phyloP scores from a whole-genome alignment of 2,797 vertebrate genomes.

The Bovichtus variegatus region DNA sequence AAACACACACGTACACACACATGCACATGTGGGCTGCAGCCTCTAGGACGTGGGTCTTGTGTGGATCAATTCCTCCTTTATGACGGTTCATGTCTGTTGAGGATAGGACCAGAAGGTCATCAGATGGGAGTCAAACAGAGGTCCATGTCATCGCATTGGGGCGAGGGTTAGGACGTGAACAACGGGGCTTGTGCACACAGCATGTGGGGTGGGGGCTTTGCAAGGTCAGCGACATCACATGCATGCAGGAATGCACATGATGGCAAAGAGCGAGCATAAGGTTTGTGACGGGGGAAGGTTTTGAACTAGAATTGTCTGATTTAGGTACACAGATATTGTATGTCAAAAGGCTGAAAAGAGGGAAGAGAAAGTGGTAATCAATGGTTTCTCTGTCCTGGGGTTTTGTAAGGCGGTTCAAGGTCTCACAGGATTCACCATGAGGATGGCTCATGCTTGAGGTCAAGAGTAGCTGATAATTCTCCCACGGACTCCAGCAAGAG shows the following conservation, averaged over 20 bases:
- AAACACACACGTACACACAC: constrained; percentile 37
- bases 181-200: constrained; percentile 58
- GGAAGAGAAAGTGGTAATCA: constrained; percentile 69
- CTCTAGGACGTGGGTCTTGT: constrained; percentile 61
- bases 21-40: constrained; percentile 31
- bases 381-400: constrained; percentile 80
- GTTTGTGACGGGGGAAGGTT: constrained; percentile 47
- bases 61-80: constrained; percentile 86
- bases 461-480: constrained; percentile 71
- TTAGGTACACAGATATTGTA: constrained; percentile 58
- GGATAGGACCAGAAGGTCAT: constrained; percentile 83
- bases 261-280: constrained; percentile 25
- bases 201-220: constrained; percentile 32
- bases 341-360: constrained; percentile 55
- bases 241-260: constrained; percentile 67
- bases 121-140: constrained; percentile 80
- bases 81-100: constrained; percentile 75
- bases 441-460: constrained; percentile 78
- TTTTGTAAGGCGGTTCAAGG: constrained; percentile 70
- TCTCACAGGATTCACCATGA: constrained; percentile 80
- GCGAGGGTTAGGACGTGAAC: constrained; percentile 58
- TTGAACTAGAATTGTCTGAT: constrained; percentile 44
- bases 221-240: constrained; percentile 68
- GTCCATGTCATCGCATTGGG: constrained; percentile 39
- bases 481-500: constrained; percentile 58